Evolutionary conservation across 2,797 vertebrate genomes (phyloP), one percentile per base, ranked within the genome.

Genomic region (Emys orbicularis): DNA sequence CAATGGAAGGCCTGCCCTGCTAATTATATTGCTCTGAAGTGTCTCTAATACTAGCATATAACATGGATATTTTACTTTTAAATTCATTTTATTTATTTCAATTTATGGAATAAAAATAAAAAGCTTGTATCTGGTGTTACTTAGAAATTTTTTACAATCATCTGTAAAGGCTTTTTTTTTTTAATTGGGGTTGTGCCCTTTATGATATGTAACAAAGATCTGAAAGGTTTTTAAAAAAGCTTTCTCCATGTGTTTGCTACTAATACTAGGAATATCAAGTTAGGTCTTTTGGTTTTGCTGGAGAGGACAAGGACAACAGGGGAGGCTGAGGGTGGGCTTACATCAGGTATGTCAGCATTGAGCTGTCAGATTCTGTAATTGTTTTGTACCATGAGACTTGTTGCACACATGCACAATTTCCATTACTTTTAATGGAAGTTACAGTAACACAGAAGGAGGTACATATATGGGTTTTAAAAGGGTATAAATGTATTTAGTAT

Each of bases 1-100:
- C 18, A 72, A 50, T 4, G 9, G 11, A 29, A 80, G 18, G 8
- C 15, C 8, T 8, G 34, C n/a, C 27, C 52, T 81, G 13, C 41
- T 80, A 65, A 47, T 29, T 44, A 49, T 49, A 47, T 77, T 29
- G 74, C 74, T 23, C 25, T 76, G 29, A 47, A 80, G 81, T 31
- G 8, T 53, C 15, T 0, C 61, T 10, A 93, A 68, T 81, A 1
- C 8, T 52, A 0, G 59, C 44, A 49, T 0, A 0, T 80, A 4
- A 81, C 54, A 44, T 90, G 3, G 0, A n/a, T 57, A 13, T 84
- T 72, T 93, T 77, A 31, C 21, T 72, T 88, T 81, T 31, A 72
- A 61, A 34, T 34, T 61, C 15, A 34, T 61, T 18, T 90, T 11
- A 16, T 18, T 90, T 12, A 16, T 84, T 95, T 90, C 16, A 1